Percentiles rank a stretch among this genome's conserved stretches.
Conservation (phyloP, 2,797 vertebrate species). For the Microtus obscurus region DNA sequence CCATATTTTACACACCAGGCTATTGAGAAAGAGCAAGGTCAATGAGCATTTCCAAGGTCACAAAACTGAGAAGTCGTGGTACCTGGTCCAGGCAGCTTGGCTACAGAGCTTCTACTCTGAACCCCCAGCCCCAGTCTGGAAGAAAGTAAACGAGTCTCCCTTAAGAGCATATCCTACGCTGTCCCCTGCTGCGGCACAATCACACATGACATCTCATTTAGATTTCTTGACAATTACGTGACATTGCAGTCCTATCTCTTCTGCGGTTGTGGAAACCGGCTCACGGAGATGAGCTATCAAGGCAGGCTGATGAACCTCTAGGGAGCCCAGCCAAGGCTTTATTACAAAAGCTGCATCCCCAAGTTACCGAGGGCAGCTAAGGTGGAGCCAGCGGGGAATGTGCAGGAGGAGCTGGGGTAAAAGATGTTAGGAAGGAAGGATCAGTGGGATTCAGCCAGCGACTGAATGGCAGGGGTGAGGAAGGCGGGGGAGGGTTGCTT, state of each 20-base stretch:
- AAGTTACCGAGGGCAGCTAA: conserved; percentile 23
- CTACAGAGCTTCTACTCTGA: not conserved
- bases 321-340: conserved; percentile 3
- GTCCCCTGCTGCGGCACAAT: not conserved
- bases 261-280: not conserved
- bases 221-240: not conserved
- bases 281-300: not conserved
- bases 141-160: not conserved
- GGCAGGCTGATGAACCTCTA: not conserved
- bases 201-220: not conserved
- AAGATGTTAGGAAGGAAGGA: conserved; percentile 59
- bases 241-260: not conserved
- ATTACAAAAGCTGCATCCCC: not conserved
- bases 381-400: not conserved
- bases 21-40: not conserved
- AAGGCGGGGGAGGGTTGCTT: conserved; percentile 22
- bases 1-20: not conserved
- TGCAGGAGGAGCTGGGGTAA: not conserved
- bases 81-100: not conserved
- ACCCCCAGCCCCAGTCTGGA: not conserved
- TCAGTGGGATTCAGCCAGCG: conserved; percentile 63
- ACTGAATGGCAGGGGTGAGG: conserved; percentile 59
- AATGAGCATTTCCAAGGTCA: not conserved
- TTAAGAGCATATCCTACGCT: not conserved
- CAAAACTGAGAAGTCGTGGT: not conserved